Evolutionary conservation across 2,888 invertebrate genomes (phyloP).

Genomic region (Punctoribates punctum): DNA sequence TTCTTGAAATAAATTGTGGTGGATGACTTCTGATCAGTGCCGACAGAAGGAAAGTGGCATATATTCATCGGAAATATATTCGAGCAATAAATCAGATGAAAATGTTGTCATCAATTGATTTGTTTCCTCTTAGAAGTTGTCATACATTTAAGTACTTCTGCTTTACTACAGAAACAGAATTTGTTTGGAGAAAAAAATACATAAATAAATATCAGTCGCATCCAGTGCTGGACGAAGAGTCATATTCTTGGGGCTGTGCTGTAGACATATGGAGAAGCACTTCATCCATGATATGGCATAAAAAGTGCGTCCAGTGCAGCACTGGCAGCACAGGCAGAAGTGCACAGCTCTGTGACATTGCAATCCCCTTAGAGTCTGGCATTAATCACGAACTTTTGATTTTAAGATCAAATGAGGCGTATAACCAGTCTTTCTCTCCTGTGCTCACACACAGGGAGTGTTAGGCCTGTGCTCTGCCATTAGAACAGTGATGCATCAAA

Average conservation of each 20-base stretch:
- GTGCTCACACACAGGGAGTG: not conserved
- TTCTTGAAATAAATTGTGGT: too few species aligned
- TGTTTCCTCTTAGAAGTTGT: slow-evolving; percentile 12
- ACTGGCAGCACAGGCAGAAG: not conserved
- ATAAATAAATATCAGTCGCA: not conserved
- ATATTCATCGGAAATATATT: too few species aligned
- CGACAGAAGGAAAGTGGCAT: too few species aligned
- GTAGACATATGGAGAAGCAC: slow-evolving; percentile 17
- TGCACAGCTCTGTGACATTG: not conserved
- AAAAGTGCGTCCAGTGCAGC: not conserved
- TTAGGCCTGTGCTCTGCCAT: not conserved
- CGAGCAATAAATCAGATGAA: too few species aligned
- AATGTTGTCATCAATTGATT: not conserved
- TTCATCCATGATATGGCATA: slow-evolving; percentile 25
- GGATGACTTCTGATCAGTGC: too few species aligned
- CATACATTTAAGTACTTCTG: not conserved
- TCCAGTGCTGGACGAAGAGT: not conserved
- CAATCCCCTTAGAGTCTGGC: not conserved
- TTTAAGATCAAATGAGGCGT: slow-evolving; percentile 31
- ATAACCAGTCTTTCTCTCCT: slow-evolving; percentile 15
- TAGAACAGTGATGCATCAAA: slow-evolving; percentile 16
- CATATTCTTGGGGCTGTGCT: not conserved
- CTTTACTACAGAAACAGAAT: not conserved
- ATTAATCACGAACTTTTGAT: slow-evolving; percentile 22
- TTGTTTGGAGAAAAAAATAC: too few species aligned